A percentile compares a stretch with the other conserved stretches of the same genome.
These are phyloP conservation scores for Ceyx erithaca DNA, from an alignment of 2,797 vertebrate genomes.

Conservation along the genomic window DNA sequence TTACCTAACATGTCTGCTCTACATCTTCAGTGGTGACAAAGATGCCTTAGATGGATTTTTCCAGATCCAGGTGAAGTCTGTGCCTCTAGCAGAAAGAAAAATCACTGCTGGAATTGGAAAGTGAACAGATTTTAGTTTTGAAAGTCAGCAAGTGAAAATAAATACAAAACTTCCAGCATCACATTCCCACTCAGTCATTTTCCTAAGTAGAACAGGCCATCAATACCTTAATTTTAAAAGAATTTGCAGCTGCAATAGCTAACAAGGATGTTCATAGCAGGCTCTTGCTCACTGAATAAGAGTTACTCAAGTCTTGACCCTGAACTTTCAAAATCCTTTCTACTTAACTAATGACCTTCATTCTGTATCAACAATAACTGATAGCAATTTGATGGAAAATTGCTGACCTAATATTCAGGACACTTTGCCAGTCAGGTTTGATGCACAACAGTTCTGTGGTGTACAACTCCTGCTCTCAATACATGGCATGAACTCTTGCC, in stretches of 20 bases:
- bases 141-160: constrained; percentile 18
- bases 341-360: constrained; percentile 41
- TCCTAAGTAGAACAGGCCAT: not conserved
- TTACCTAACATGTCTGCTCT: not conserved
- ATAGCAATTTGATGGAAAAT: constrained; percentile 42
- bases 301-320: constrained; percentile 1
- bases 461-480: not conserved
- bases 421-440: constrained; percentile 10
- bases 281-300: not conserved
- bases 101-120: not conserved
- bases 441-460: constrained; percentile 17
- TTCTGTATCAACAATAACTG: constrained; percentile 33
- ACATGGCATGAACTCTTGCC: not conserved
- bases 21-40: not conserved
- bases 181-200: not conserved
- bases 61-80: constrained; percentile 6
- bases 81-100: constrained; percentile 25
- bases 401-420: constrained; percentile 5
- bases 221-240: constrained; percentile 16
- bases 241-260: constrained; percentile 29
- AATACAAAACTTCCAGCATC: not conserved
- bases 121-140: not conserved
- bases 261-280: not conserved
- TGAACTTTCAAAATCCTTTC: constrained; percentile 28
- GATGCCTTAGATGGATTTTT: not conserved